Evolutionary conservation across 2,888 invertebrate species (phyloP).

Genomic region (Parasteatoda lunata): DNA sequence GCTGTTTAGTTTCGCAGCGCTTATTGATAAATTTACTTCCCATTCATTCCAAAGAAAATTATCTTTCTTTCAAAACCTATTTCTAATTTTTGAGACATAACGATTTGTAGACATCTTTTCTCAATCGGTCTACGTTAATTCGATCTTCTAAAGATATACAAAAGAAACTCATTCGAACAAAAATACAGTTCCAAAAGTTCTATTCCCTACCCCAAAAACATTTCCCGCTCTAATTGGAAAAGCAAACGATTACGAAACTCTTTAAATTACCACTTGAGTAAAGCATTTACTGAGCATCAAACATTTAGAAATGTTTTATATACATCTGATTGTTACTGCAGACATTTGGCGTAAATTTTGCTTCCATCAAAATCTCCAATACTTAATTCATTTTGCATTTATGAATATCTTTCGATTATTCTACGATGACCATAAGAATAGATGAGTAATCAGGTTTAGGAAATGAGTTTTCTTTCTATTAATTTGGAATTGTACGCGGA

Average conservation of each 20-base stretch:
- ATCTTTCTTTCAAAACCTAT: conserved; percentile 25
- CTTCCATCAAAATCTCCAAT: not conserved
- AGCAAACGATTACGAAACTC: conserved; percentile 22
- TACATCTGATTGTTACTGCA: not conserved
- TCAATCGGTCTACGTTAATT: conserved; percentile 28
- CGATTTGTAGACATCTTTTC: conserved; percentile 12
- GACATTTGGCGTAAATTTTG: conserved; percentile 43
- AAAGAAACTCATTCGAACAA: conserved; percentile 16
- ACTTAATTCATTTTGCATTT: conserved; percentile 35
- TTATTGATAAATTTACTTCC: conserved; percentile 62
- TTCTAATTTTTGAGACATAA: conserved; percentile 38
- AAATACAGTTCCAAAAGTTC: not conserved
- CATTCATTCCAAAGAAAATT: conserved; percentile 26
- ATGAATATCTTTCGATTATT: conserved; percentile 6
- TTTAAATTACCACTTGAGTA: conserved; percentile 27
- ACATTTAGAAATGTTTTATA: conserved; percentile 20
- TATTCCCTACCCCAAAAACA: conserved; percentile 22
- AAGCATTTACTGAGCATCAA: conserved; percentile 25
- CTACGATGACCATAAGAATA: conserved; percentile 29
- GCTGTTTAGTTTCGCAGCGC: conserved; percentile 59
- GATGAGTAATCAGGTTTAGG: not conserved
- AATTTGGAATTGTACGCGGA: not conserved
- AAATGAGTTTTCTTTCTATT: conserved; percentile 28
- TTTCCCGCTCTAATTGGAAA: conserved; percentile 35
- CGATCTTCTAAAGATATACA: conserved; percentile 18